These are phyloP conservation scores for Tricholaema leucomelas DNA, from an alignment of 2,113 vertebrate genomes.

Conservation along the genomic window DNA sequence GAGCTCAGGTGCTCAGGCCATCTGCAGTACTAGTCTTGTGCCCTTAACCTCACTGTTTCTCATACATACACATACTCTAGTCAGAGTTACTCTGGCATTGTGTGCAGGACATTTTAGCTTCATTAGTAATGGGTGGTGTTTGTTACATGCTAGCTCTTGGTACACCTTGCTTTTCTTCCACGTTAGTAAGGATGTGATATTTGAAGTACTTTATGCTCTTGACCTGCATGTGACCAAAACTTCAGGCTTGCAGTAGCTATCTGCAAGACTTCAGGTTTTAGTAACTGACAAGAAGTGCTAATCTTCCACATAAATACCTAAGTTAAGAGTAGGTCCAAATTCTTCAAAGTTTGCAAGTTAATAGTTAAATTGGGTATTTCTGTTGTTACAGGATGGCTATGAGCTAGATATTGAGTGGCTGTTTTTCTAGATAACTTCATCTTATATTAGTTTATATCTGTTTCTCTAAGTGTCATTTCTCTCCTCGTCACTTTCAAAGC, in stretches of 20 bases:
- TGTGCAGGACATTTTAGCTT: neutral
- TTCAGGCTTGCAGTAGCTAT: neutral
- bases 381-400: neutral
- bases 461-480: neutral
- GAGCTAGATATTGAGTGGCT: neutral
- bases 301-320: neutral
- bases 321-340: neutral
- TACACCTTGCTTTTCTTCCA: neutral
- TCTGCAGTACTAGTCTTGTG: neutral
- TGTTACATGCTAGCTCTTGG: neutral
- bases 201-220: neutral
- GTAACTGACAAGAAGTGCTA: neutral
- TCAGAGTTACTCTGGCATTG: neutral
- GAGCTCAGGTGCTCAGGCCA: neutral
- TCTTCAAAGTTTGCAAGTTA: neutral
- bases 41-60: neutral
- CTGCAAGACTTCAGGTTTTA: neutral
- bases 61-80: fast-evolving
- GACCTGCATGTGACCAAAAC: neutral
- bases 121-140: neutral
- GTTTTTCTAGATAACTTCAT: neutral
- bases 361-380: neutral
- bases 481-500: neutral
- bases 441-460: neutral
- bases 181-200: neutral